phyloP scores from a whole-genome alignment of 2,797 vertebrate species.

The Poeciliopsis turneri region DNA sequence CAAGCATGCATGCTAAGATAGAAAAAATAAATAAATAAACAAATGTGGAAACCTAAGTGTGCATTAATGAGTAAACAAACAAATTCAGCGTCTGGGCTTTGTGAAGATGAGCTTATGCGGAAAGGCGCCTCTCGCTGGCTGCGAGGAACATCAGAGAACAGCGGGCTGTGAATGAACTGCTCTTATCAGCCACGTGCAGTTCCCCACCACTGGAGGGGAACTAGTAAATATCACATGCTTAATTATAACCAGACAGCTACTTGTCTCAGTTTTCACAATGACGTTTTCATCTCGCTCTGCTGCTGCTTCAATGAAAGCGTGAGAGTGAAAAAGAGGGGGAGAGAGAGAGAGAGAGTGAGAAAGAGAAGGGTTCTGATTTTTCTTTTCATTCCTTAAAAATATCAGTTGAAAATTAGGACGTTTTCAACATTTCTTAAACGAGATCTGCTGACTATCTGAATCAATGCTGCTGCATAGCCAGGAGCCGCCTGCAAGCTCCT shows the following conservation, averaged over 20 bases:
- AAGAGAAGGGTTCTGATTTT: slow-evolving; percentile 34
- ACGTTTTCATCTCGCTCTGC: slow-evolving; percentile 55
- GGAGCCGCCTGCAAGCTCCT: slow-evolving; percentile 33
- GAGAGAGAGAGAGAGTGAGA: no score
- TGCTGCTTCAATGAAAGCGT: slow-evolving; percentile 56
- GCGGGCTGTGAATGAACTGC: slow-evolving; percentile 61
- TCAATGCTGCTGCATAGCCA: slow-evolving; percentile 15
- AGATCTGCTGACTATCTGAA: background rate
- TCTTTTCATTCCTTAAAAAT: slow-evolving; percentile 34
- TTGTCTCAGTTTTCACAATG: slow-evolving; percentile 61
- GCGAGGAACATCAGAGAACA: slow-evolving; percentile 43
- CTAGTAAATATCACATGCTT: slow-evolving; percentile 75
- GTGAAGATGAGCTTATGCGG: slow-evolving; percentile 46
- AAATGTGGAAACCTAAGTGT: slow-evolving; percentile 46
- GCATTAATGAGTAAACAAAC: slow-evolving; percentile 54
- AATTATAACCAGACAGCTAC: slow-evolving; percentile 70
- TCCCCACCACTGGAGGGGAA: slow-evolving; percentile 66
- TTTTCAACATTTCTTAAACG: slow-evolving; percentile 30
- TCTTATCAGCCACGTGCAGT: slow-evolving; percentile 66
- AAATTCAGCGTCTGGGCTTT: slow-evolving; percentile 28
- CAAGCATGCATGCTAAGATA: slow-evolving; percentile 15
- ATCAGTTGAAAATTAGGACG: slow-evolving; percentile 23
- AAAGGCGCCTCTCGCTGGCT: slow-evolving; percentile 36
- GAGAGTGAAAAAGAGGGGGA: slow-evolving; percentile 10
- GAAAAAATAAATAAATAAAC: slow-evolving; percentile 5